phyloP scores from a whole-genome alignment of 2,797 vertebrate species.

The Antrozous pallidus region DNA sequence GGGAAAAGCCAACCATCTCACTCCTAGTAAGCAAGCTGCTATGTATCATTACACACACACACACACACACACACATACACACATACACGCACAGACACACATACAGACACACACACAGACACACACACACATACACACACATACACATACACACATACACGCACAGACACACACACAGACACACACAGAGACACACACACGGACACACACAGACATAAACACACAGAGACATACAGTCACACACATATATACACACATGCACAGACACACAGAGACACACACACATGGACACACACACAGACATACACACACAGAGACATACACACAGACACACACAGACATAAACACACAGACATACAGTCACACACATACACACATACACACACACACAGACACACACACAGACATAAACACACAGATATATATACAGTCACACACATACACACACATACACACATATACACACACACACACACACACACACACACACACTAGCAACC shows the following conservation, averaged over 20 bases:
- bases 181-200: neutral
- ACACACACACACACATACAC: neutral
- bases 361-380: neutral
- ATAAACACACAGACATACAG: too few relatives aligned
- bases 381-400: neutral
- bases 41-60: neutral
- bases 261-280: neutral
- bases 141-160: neutral
- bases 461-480: neutral
- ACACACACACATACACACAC: neutral
- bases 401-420: neutral
- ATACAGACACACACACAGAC: neutral
- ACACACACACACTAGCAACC: neutral
- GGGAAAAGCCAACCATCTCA: neutral
- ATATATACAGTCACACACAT: too few relatives aligned
- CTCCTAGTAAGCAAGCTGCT: neutral
- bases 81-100: neutral
- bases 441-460: neutral
- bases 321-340: too few relatives aligned
- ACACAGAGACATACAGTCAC: neutral
- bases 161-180: neutral
- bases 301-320: too few relatives aligned
- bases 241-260: neutral
- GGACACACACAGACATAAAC: neutral
- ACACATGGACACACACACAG: neutral